Conservation (phyloP, 2,113 vertebrate genomes). For the Pseudorhombus dupliciocellatus region DNA sequence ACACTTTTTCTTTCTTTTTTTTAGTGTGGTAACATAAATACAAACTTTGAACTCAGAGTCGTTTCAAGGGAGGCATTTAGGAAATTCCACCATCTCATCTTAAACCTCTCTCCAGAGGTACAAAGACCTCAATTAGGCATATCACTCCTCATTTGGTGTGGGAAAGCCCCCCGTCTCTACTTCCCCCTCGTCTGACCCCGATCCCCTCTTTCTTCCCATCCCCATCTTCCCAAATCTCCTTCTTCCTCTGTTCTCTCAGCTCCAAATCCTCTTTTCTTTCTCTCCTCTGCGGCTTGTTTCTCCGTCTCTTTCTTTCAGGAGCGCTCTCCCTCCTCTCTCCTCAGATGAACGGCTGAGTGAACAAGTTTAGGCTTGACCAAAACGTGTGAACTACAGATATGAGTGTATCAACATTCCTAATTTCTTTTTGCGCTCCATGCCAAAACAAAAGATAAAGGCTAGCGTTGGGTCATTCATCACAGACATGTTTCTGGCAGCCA, state of each 20-base stretch:
- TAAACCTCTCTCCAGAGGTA: conserved; percentile 80
- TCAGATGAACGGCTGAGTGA: conserved; percentile 64
- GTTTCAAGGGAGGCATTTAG: conserved; percentile 81
- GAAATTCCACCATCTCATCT: conserved; percentile 83
- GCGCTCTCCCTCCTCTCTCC: conserved; percentile 43
- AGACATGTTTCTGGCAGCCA: conserved; percentile 58
- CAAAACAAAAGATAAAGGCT: conserved; percentile 80
- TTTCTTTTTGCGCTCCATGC: conserved; percentile 76
- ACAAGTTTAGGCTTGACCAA: conserved; percentile 75
- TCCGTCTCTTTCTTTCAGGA: conserved; percentile 39
- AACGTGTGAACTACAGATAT: conserved; percentile 80
- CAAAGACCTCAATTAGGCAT: conserved; percentile 82
- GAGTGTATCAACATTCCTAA: conserved; percentile 83
- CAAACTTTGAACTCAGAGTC: conserved; percentile 77
- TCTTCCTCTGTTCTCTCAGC: conserved; percentile 56
- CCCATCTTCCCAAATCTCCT: conserved; percentile 64
- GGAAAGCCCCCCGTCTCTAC: conserved; percentile 79
- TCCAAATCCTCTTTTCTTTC: conserved; percentile 69
- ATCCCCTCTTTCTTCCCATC: conserved; percentile 65
- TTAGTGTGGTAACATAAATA: conserved; percentile 74
- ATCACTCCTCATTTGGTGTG: conserved; percentile 83
- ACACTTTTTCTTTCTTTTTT: conserved; percentile 67
- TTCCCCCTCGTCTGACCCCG: conserved; percentile 67
- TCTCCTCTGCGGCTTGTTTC: conserved; percentile 47
- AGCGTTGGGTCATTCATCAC: conserved; percentile 69